Evolutionary conservation across 2,797 vertebrate species (phyloP), one percentile per base, ranked within the genome.

Genomic region (Paedocypris micromegethes): DNA sequence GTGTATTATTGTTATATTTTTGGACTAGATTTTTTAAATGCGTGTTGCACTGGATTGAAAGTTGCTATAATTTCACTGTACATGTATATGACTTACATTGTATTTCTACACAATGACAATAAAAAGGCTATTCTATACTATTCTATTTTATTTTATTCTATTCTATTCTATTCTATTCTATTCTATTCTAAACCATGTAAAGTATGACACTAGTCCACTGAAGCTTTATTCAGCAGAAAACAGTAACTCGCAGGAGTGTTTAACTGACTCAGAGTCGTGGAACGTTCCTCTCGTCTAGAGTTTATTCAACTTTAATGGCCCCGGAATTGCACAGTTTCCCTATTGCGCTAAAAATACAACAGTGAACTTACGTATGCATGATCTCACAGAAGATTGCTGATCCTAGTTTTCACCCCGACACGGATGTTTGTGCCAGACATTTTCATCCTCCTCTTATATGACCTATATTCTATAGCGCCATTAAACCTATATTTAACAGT

Each of bases 251-350:
- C 41, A 66, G 51, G 44, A 41, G 9, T 63, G 59, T 53, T 58
- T 61, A 73, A 60, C 63, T 2, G 59, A 40, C 9, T 70, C 46
- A 2, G 57, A n/a, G 61, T 68, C 61, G 43, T 53, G 54, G 58
- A 73, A 68, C 45, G 38, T 60, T 63, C 58, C 66, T 68, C 52
- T 23, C 1, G 23, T 23, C 23, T 61, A 43, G 42, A 73, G 64
- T 68, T 61, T 58, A 82, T 80, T 54, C 73, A 80, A 76, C 58
- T 77, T 80, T 80, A 78, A 80, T 78, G 57, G 62, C 48, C 41
- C 59, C 43, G 68, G 57, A 70, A 53, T 57, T 70, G 68, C 53
- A 72, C 73, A 74, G 65, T 77, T 80, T 73, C 49, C 64, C 60
- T 49, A 9, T 57, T 74, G 58, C 72, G 70, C 75, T 75, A 80